phyloP scores from a whole-genome alignment of 1,140 invertebrate genomes.

The Lucilia sericata region DNA sequence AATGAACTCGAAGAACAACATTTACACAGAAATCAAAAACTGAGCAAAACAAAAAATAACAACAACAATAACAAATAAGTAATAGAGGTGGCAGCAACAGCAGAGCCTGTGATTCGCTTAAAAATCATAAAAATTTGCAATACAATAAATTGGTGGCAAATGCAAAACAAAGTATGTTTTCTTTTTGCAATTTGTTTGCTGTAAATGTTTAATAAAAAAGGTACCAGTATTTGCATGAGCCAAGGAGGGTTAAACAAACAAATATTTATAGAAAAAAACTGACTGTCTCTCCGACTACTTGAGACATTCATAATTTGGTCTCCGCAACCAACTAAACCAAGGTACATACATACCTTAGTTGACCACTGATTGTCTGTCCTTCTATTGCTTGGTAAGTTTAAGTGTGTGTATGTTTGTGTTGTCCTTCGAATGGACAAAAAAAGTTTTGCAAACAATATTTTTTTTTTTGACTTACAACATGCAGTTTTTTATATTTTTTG shows the following conservation, averaged over 20 bases:
- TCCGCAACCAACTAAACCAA: too few species aligned
- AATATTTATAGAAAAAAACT: too few species aligned
- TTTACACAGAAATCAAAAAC: conserved; percentile 15
- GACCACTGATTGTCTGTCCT: background rate
- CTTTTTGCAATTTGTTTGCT: too few species aligned
- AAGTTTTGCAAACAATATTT: background rate
- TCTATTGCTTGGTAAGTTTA: background rate
- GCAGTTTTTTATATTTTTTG: background rate
- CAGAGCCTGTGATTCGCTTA: background rate
- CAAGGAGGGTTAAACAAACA: too few species aligned
- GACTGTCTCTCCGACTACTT: background rate
- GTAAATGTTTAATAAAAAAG: too few species aligned
- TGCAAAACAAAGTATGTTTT: background rate
- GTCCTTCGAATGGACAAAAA: background rate
- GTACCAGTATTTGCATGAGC: too few species aligned
- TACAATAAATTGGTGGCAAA: conserved; percentile 22
- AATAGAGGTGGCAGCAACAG: background rate
- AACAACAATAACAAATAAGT: background rate
- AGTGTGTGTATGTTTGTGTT: background rate
- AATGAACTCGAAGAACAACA: conserved; percentile 30
- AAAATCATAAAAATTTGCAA: conserved; percentile 23
- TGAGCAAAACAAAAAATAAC: background rate
- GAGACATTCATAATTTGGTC: background rate
- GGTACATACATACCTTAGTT: background rate
- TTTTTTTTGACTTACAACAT: background rate